Evolutionary conservation across 2,888 invertebrate genomes (phyloP), one percentile per base, ranked within the genome.

Genomic region (Chalcosyrphus nemorum): DNA sequence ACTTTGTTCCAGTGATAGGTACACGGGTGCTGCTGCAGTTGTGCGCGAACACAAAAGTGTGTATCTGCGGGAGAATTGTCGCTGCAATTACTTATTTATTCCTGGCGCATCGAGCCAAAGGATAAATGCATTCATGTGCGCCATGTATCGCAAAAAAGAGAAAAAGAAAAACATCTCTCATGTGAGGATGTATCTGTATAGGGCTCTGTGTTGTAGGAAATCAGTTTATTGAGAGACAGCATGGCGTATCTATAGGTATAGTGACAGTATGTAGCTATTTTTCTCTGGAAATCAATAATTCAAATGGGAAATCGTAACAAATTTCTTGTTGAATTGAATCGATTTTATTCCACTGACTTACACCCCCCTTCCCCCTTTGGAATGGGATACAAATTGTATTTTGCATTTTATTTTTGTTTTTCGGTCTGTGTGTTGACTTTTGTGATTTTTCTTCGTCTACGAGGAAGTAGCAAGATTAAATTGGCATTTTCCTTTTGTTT

Each of bases 291-390:
- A 65, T 74, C 74, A 47, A 74, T 74, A 65, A 24, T 65, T 65
- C 65, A 65, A 65, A 65, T 74, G 63, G 74, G 63, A 76, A 81
- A 76, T 76, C 65, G 63, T 65, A 81, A 71, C 65, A 76, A n/a
- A 71, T 71, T 81, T 65, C 59, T 76, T 81, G 63, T 81, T 81
- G 76, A 76, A 81, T 76, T n/a, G 50, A 81, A 81, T 81, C 65
- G 81, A 68, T 66, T 74, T 74, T 56, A n/a, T n/a, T n/a, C n/a
- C n/a, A n/a, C n/a, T n/a, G n/a, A n/a, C n/a, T n/a, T n/a, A n/a
- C n/a, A n/a, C n/a, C n/a, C n/a, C n/a, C 24, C 29, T 27, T 56
- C 24, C 59, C 19, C 24, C 7, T 17, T 11, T 35, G 54, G 68
- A 54, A 68, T 43, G 43, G 13, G 54, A 32, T 52, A 56, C 41